These are phyloP conservation scores for Limnephilus auricula DNA, from an alignment of 2,888 invertebrate species.

Conservation along the genomic window DNA sequence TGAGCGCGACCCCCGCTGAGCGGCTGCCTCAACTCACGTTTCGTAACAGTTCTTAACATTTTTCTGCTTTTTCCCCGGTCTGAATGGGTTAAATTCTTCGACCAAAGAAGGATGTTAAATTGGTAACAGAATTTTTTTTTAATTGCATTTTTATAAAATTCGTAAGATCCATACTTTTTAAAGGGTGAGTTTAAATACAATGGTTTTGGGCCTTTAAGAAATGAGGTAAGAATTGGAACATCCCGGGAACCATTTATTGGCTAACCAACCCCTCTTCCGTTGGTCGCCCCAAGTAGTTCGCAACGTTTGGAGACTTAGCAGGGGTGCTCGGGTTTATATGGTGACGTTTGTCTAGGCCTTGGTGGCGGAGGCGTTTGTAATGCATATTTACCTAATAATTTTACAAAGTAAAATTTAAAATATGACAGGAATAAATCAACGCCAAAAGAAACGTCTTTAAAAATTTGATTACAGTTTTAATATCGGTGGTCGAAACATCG, in stretches of 20 bases:
- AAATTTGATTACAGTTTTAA: neutral
- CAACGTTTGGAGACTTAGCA: too few relatives aligned
- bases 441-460: neutral
- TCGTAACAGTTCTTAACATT: slow-evolving; percentile 30
- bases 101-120: too few relatives aligned
- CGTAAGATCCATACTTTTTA: neutral
- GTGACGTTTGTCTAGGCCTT: too few relatives aligned
- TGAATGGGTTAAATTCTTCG: slow-evolving; percentile 32
- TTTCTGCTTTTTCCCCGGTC: neutral
- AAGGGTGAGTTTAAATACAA: neutral
- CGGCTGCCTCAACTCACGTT: slow-evolving; percentile 13
- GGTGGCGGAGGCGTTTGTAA: too few relatives aligned
- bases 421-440: neutral
- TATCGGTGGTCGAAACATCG: neutral
- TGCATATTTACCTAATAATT: too few relatives aligned
- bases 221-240: neutral
- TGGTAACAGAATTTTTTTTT: neutral
- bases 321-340: too few relatives aligned
- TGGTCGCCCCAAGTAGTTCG: too few relatives aligned
- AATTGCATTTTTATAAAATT: neutral
- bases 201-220: too few relatives aligned
- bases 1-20: slow-evolving; percentile 28
- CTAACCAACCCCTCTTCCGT: too few relatives aligned
- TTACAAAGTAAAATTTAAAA: neutral
- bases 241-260: neutral